Percentiles rank a stretch among this genome's conserved stretches.
These are phyloP conservation scores for Cheilinus undulatus DNA, from an alignment of 2,113 vertebrate genomes.

Conservation along the genomic window DNA sequence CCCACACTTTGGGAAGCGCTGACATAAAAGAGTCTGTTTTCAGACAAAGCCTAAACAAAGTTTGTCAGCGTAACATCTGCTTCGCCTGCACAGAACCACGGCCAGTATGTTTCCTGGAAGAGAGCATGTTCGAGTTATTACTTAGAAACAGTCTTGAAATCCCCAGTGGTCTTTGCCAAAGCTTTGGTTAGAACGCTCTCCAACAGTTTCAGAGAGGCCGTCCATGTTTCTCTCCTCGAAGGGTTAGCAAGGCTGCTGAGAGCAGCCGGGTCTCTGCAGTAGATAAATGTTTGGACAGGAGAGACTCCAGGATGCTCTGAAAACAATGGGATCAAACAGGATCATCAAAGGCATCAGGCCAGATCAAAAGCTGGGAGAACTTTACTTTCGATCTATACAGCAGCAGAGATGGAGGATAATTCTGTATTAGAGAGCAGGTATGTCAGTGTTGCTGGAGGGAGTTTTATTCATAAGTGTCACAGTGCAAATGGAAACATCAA, in stretches of 20 bases:
- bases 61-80: constrained; percentile 21
- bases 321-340: constrained; percentile 56
- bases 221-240: constrained; percentile 5
- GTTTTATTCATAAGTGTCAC: constrained; percentile 28
- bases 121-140: constrained; percentile 21
- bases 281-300: constrained; percentile 65
- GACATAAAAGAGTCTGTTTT: constrained; percentile 14
- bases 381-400: constrained; percentile 25
- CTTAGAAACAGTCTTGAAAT: constrained; percentile 19
- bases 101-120: constrained; percentile 34
- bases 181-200: constrained; percentile 26
- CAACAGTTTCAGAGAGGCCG: neutral
- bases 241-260: constrained; percentile 21
- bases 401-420: constrained; percentile 16
- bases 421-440: constrained; percentile 5
- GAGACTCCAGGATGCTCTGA: constrained; percentile 44
- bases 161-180: constrained; percentile 23
- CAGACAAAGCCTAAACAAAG: neutral
- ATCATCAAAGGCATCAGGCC: constrained; percentile 28
- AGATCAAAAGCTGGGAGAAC: constrained; percentile 38
- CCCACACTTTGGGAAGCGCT: too few relatives aligned
- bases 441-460: constrained; percentile 6
- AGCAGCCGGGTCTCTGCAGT: constrained; percentile 28
- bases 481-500: constrained; percentile 28
- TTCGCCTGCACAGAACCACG: neutral